These are phyloP conservation scores for Drosophila carrolli DNA, from an alignment of 1,140 invertebrate genomes.

Conservation along the genomic window DNA sequence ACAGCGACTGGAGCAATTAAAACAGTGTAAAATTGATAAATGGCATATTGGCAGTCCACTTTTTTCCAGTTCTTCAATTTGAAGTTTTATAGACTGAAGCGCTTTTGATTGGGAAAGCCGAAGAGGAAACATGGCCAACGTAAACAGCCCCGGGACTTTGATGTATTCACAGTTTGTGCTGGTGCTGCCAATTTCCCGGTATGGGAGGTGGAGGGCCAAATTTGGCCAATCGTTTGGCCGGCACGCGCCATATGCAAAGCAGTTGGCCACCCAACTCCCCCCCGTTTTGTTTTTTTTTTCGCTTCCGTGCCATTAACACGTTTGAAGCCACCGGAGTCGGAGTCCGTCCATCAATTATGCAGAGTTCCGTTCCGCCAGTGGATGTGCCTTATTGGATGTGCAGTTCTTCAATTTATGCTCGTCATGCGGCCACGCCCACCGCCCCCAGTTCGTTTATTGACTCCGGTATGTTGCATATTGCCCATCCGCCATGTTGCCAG, in stretches of 20 bases:
- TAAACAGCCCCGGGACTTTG: constrained; percentile 57
- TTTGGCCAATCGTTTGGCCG: constrained; percentile 68
- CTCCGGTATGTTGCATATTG: constrained; percentile 52
- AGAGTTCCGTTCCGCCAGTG: constrained; percentile 64
- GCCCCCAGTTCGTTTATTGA: constrained; percentile 43
- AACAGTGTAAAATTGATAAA: constrained; percentile 57
- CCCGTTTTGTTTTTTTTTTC: constrained; percentile 20
- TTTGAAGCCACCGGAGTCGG: constrained; percentile 36
- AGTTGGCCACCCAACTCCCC: constrained; percentile 39
- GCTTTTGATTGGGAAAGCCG: constrained; percentile 6
- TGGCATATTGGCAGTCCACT: constrained; percentile 39
- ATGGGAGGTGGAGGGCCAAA: constrained; percentile 52
- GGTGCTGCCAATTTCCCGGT: constrained; percentile 58
- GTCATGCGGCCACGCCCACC: constrained; percentile 61
- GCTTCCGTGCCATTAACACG: constrained; percentile 80
- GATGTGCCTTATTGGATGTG: constrained; percentile 27
- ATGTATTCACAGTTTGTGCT: constrained; percentile 55
- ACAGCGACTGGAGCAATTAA: constrained; percentile 34
- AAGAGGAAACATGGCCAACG: constrained; percentile 30
- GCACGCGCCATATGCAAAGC: constrained; percentile 77
- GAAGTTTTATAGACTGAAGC: constrained; percentile 10
- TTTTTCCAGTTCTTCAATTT: background rate
- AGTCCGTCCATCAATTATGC: constrained; percentile 69
- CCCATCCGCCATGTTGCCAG: constrained; percentile 68
- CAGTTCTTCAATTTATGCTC: constrained; percentile 74